Evolutionary conservation across 92 coral and sea anemone genomes (phyloP).

Genomic region (Phymanthus crucifer): DNA sequence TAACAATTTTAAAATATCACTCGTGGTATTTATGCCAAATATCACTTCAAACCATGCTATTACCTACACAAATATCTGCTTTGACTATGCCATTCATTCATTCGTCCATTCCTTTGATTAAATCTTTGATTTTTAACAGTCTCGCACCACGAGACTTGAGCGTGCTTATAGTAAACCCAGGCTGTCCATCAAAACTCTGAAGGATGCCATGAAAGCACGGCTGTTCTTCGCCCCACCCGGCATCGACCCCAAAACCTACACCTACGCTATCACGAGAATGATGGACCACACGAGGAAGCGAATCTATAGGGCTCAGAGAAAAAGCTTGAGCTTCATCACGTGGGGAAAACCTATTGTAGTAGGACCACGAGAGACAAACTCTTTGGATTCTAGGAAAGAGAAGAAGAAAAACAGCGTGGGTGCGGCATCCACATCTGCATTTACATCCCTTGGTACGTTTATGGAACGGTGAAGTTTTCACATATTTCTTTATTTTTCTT

Average conservation of each 20-base stretch:
- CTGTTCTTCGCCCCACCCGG: slow-evolving; percentile 37
- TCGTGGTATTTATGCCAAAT: too few species aligned
- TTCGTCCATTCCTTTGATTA: too few species aligned
- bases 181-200: slow-evolving; percentile 15
- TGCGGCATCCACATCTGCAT: not conserved
- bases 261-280: slow-evolving; percentile 19
- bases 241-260: slow-evolving; percentile 24
- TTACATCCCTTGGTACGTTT: not conserved
- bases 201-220: slow-evolving; percentile 39
- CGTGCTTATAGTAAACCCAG: slow-evolving; percentile 28
- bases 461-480: not conserved
- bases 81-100: not conserved
- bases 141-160: slow-evolving; percentile 9
- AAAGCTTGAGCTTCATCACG: slow-evolving; percentile 21
- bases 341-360: slow-evolving; percentile 41
- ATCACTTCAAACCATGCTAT: too few species aligned
- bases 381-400: slow-evolving; percentile 30
- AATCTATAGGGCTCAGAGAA: slow-evolving; percentile 23
- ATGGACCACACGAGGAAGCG: slow-evolving; percentile 27
- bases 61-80: too few species aligned
- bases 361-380: slow-evolving; percentile 15
- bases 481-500: not conserved
- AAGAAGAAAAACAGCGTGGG: not conserved
- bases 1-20: too few species aligned
- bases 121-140: slow-evolving; percentile 1